Evolutionary conservation across 1,140 invertebrate genomes (phyloP), one percentile per base, ranked within the genome.

Genomic region (Pachypeltis micranthus): DNA sequence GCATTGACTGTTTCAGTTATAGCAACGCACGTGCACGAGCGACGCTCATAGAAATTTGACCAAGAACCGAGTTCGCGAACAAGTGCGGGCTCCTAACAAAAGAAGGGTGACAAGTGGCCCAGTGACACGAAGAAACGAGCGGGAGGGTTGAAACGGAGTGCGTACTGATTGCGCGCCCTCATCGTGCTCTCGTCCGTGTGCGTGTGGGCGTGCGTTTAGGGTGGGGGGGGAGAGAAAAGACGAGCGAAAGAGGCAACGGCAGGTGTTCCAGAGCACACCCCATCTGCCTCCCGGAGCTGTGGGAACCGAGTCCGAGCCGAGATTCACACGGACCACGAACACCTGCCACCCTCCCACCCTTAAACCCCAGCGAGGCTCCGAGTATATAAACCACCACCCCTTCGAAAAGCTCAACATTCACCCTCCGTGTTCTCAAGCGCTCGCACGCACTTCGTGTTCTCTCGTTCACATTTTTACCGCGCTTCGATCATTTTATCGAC

Each of bases 281-380:
- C 57, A 59, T 59, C 57, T 59, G 57, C 29, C 57, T 31, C 29
- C 25, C 57, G 26, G 29, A 27, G 57, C 26, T 59, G 57, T 59
- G 57, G 57, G 57, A 59, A 59, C 57, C 57, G 57, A 59, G 57
- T 59, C 31, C 25, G 26, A 27, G 28, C 29, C 57, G 57, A 59
- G 57, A 59, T 59, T 59, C 57, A 29, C 57, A 59, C 57, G 57
- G 57, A 31, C 57, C 16, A 28, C 16, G 57, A 59, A 59, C 57
- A 59, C 57, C 57, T 59, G 57, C 57, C 29, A 59, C 57, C 57
- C 57, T 31, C 29, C 26, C 57, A 29, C 29, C 57, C 47, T 21
- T 51, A 51, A n/a, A 21, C 47, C 12, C 12, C 16, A 23, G 14
- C 25, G 12, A n/a, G 57, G 26, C 26, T 25, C 26, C 26, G 25